Percentiles rank a stretch among this genome's conserved stretches.
These are phyloP conservation scores for Cochlearius cochlearius DNA, from an alignment of 2,113 vertebrate species.

Conservation along the genomic window DNA sequence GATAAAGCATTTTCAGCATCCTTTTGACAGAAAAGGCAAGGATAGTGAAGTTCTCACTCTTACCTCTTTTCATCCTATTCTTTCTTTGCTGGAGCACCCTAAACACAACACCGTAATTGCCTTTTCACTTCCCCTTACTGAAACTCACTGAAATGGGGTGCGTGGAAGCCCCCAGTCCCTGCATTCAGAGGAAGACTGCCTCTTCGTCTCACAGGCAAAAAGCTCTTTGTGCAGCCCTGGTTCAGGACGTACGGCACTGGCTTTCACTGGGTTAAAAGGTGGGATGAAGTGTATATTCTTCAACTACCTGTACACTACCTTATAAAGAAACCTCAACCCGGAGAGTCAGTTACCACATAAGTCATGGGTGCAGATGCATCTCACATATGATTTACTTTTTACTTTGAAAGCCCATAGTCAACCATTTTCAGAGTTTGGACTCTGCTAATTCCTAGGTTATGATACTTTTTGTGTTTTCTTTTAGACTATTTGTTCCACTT, in stretches of 20 bases:
- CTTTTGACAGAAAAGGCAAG: not conserved
- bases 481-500: not conserved
- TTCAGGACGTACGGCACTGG: not conserved
- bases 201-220: not conserved
- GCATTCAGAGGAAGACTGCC: not conserved
- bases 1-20: not conserved
- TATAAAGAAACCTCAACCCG: not conserved
- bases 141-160: accelerated
- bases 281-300: not conserved
- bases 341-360: not conserved
- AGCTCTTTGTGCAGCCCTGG: not conserved
- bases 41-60: not conserved
- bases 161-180: accelerated
- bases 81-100: not conserved
- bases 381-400: not conserved
- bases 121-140: not conserved
- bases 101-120: not conserved
- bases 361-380: accelerated
- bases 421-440: not conserved
- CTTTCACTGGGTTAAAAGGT: not conserved
- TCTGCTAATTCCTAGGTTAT: not conserved
- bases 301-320: not conserved
- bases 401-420: not conserved
- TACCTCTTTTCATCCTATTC: not conserved
- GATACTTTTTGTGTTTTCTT: not conserved